Conservation (phyloP, 1,140 invertebrate species). For the Polypedilum vanderplanki region DNA sequence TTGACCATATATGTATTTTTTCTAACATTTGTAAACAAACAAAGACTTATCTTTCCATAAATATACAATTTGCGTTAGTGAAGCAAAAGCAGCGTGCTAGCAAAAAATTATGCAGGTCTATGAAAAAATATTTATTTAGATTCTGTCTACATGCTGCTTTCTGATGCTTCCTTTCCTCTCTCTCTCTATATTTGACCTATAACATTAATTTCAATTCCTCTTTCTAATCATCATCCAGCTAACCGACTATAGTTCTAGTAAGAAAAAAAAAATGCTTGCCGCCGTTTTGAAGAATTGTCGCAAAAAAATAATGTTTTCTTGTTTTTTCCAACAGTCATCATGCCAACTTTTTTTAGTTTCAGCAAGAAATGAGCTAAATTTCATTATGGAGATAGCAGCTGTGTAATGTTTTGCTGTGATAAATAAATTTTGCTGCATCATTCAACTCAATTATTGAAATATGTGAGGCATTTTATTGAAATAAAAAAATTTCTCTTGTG, state of each 20-base stretch:
- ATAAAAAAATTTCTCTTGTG: no score
- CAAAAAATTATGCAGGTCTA: not conserved
- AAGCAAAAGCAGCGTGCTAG: not conserved
- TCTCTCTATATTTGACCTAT: constrained; percentile 27
- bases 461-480: no score
- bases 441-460: no score
- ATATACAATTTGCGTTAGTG: constrained; percentile 15
- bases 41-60: not conserved
- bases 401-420: no score
- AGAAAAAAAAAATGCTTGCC: not conserved
- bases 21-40: not conserved
- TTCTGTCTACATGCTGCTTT: not conserved
- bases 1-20: constrained; percentile 9
- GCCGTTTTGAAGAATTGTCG: not conserved
- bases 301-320: no score
- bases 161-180: no score
- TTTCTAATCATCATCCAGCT: not conserved
- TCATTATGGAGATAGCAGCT: no score
- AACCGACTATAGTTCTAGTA: not conserved
- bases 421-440: no score
- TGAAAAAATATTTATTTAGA: no score
- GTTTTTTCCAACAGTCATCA: not conserved
- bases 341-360: not conserved
- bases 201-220: constrained; percentile 19
- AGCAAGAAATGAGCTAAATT: not conserved